phyloP scores from a whole-genome alignment of 2,113 vertebrate genomes.

The Acrocephalus kingi region DNA sequence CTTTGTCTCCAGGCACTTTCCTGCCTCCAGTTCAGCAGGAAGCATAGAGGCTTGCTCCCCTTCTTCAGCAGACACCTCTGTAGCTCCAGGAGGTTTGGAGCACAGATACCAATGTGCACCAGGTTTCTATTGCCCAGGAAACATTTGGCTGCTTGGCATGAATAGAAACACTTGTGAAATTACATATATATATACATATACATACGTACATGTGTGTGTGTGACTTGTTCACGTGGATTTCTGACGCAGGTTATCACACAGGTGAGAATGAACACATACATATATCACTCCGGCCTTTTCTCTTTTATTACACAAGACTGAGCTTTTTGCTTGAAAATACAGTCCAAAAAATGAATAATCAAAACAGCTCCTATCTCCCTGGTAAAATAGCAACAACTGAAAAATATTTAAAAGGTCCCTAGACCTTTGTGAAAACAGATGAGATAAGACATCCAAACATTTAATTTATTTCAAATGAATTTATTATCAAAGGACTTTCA shows the following conservation, averaged over 20 bases:
- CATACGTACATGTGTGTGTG: neutral
- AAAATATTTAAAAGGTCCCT: neutral
- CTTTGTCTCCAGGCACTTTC: neutral
- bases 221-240: neutral
- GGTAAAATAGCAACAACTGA: neutral
- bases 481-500: neutral
- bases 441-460: neutral
- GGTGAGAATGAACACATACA: neutral
- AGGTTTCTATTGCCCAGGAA: neutral
- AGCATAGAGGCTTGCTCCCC: neutral
- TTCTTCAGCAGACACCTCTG: neutral
- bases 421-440: neutral
- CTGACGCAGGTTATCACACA: neutral
- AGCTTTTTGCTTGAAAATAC: neutral
- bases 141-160: neutral
- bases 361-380: neutral
- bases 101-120: neutral
- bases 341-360: neutral
- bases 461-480: neutral
- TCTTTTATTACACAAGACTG: neutral
- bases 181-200: neutral
- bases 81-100: neutral
- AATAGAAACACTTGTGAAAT: neutral
- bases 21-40: neutral
- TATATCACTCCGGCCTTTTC: neutral